phyloP scores from a whole-genome alignment of 2,113 vertebrate genomes.

The Axis porcinus region DNA sequence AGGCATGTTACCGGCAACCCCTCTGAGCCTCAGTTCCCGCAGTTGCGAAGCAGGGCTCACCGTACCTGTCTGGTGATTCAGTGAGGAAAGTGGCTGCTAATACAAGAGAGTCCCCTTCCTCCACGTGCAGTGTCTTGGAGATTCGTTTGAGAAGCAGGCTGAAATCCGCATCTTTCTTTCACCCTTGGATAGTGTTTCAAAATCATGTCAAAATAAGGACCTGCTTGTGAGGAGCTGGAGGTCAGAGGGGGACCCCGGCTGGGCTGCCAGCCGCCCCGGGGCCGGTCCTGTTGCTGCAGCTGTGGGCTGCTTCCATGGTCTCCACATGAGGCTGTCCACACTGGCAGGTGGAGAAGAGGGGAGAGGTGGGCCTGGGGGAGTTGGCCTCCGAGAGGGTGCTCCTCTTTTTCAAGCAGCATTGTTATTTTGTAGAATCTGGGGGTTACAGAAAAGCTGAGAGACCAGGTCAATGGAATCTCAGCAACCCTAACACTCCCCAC shows the following conservation, averaged over 20 bases:
- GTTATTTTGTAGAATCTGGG: not conserved
- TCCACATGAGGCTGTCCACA: accelerated
- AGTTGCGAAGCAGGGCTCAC: not conserved
- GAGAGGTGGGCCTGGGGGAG: not conserved
- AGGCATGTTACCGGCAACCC: not conserved
- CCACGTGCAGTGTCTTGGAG: not conserved
- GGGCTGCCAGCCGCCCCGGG: accelerated
- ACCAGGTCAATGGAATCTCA: accelerated
- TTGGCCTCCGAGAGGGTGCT: not conserved
- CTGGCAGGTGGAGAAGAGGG: not conserved
- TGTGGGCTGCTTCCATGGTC: accelerated
- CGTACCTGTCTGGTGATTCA: not conserved
- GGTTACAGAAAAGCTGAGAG: not conserved
- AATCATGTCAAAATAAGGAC: not conserved
- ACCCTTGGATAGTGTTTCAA: not conserved
- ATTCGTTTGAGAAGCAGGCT: not conserved
- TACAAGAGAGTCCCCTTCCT: not conserved
- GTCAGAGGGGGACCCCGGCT: not conserved
- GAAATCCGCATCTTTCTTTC: not conserved
- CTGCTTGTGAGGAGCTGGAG: not conserved
- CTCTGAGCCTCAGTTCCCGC: not conserved
- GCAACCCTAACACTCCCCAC: not conserved
- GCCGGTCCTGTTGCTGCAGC: accelerated
- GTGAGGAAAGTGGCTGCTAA: not conserved
- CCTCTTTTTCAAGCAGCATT: not conserved